Evolutionary conservation across 1,140 invertebrate genomes (phyloP), one percentile per base, ranked within the genome.

Genomic region (Bemisia tabaci): DNA sequence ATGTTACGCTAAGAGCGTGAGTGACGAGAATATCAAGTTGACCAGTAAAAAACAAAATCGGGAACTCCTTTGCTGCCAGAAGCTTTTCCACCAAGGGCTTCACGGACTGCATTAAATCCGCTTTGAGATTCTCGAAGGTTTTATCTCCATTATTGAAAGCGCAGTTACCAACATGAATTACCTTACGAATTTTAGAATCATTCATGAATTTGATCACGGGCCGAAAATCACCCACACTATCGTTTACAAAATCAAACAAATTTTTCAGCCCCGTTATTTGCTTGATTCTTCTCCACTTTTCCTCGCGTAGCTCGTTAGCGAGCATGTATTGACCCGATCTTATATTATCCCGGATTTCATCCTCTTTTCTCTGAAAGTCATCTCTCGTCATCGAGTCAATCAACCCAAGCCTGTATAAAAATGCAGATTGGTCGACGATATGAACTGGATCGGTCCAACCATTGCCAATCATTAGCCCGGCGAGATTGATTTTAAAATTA

Each of bases 11-110:
- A 48, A 89, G 73, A 0, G 89, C 85, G 75, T 90, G 90, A 1
- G 89, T 86, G 1, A 92, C 86, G 71, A 92, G 91, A 22, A 94
- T 86, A 73, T 94, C 91, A 48, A 93, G 72, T 72, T 92, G 89
- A 0, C 91, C 91, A 73, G 85, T 91, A 73, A 92, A 94, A 62
- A 89, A 81, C 11, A 89, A 77, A 2, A 87, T 83, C 74, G 82
- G 82, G 71, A 90, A 64, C 67, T 84, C 63, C 74, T 84, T 70
- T 67, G 83, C 59, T 73, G 83, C 70, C 80, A 83, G 68, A 0
- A 95, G 75, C 66, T 88, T 84, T 2, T 82, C 79, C 60, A 95
- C 78, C 83, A 86, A 87, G 1, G 84, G 84, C 61, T 89, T 87
- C 24, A 92, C 84, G 0, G 88, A 90, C 71, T 92, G 82, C 85